Conservation (phyloP, 37 sponge, comb jelly and placozoan genomes). For the Diacarnus erythraeanus region DNA sequence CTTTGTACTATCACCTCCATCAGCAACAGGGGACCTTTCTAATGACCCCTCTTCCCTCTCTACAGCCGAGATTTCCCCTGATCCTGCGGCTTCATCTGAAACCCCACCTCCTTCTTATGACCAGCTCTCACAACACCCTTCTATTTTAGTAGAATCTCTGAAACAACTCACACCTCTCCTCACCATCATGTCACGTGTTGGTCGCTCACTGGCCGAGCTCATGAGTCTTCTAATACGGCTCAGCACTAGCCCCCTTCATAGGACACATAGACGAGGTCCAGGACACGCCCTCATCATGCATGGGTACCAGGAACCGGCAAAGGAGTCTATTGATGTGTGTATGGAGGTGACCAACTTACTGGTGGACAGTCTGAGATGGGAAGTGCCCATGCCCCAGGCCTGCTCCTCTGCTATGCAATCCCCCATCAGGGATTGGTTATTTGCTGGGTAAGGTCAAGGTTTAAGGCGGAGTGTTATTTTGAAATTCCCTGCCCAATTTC, state of each 20-base stretch:
- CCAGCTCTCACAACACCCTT: constrained; percentile 4
- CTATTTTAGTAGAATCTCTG: constrained; percentile 20
- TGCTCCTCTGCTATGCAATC: constrained; percentile 17
- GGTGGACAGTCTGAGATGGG: constrained; percentile 56
- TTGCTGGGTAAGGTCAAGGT: constrained; percentile 38
- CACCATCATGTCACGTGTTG: constrained; percentile 65
- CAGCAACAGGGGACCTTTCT: too few species aligned
- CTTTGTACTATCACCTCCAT: too few species aligned
- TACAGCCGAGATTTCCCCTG: too few species aligned
- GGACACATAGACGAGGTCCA: constrained; percentile 21
- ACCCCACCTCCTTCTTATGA: neutral
- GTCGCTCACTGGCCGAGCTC: constrained; percentile 74
- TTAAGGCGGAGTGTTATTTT: neutral
- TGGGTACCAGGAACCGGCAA: constrained; percentile 26
- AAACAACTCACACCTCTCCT: constrained; percentile 64
- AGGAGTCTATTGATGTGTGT: constrained; percentile 55
- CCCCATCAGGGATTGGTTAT: constrained; percentile 53
- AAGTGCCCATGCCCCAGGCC: constrained; percentile 46
- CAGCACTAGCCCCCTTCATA: constrained; percentile 54
- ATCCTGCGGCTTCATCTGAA: neutral
- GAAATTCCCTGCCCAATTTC: too few species aligned
- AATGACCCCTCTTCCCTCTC: neutral
- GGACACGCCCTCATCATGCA: constrained; percentile 1
- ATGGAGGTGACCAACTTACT: constrained; percentile 50
- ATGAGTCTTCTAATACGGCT: constrained; percentile 71